Evolutionary conservation across 2,797 vertebrate species (phyloP).

Genomic region (Loris lydekkerianus): DNA sequence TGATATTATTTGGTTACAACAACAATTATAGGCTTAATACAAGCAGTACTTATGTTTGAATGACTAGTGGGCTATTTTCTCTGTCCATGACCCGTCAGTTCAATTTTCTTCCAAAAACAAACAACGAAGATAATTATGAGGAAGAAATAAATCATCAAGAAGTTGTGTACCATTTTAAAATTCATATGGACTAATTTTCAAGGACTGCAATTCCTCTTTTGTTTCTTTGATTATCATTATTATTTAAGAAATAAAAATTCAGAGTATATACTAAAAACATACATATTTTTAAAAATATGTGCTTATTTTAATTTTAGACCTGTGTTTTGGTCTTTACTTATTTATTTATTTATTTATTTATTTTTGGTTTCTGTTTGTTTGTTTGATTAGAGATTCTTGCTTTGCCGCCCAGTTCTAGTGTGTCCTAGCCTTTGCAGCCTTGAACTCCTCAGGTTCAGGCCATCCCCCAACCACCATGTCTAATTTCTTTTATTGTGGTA

Average conservation of each 20-base stretch:
- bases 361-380: background rate
- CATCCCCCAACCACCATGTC: background rate
- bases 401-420: background rate
- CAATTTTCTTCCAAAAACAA: background rate
- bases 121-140: background rate
- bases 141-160: background rate
- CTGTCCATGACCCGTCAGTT: background rate
- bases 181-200: background rate
- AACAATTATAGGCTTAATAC: background rate
- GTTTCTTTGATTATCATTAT: background rate
- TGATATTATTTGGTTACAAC: background rate
- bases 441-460: background rate
- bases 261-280: background rate
- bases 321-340: constrained; percentile 36
- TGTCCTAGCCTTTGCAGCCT: background rate
- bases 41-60: background rate
- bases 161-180: background rate
- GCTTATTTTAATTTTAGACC: constrained; percentile 47
- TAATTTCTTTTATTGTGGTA: background rate
- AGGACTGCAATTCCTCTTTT: background rate
- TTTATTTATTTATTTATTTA: no score
- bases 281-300: background rate
- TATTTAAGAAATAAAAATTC: background rate
- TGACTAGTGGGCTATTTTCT: background rate
- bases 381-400: background rate